Evolutionary conservation across 2,888 invertebrate species (phyloP).

Genomic region (Conops quadrifasciatus): DNA sequence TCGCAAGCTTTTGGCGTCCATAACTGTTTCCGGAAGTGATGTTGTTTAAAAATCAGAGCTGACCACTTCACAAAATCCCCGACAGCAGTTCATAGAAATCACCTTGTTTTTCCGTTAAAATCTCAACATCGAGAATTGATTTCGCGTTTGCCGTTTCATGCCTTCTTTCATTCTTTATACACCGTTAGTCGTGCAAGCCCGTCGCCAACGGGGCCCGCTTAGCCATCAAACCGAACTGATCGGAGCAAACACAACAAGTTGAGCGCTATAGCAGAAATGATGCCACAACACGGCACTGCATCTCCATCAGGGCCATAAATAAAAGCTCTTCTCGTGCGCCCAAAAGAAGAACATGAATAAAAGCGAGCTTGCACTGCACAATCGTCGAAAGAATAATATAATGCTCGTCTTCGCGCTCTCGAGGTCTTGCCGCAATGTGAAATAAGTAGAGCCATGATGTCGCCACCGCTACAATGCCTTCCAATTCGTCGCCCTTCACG

Average conservation of each 20-base stretch:
- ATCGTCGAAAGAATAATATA: background rate
- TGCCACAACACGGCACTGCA: slow-evolving; percentile 23
- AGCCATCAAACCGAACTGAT: background rate
- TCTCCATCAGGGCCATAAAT: slow-evolving; percentile 34
- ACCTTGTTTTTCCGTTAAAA: no score
- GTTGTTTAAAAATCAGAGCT: no score
- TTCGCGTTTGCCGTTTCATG: no score
- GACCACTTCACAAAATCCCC: no score
- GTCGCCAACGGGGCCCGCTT: no score
- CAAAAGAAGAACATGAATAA: slow-evolving; percentile 22
- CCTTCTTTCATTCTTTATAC: no score
- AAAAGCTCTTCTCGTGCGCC: slow-evolving; percentile 27
- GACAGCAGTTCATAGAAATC: no score
- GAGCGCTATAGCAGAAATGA: background rate
- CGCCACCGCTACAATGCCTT: background rate
- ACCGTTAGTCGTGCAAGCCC: no score
- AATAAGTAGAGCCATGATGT: background rate
- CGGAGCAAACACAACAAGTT: background rate
- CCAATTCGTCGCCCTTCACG: background rate
- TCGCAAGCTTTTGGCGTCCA: no score
- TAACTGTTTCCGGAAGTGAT: no score
- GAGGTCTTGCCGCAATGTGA: background rate
- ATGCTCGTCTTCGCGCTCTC: background rate
- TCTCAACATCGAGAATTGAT: no score
- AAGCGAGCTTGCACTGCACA: background rate